Conservation (phyloP, 2,113 vertebrate species). For the Paradisaea rubra region DNA sequence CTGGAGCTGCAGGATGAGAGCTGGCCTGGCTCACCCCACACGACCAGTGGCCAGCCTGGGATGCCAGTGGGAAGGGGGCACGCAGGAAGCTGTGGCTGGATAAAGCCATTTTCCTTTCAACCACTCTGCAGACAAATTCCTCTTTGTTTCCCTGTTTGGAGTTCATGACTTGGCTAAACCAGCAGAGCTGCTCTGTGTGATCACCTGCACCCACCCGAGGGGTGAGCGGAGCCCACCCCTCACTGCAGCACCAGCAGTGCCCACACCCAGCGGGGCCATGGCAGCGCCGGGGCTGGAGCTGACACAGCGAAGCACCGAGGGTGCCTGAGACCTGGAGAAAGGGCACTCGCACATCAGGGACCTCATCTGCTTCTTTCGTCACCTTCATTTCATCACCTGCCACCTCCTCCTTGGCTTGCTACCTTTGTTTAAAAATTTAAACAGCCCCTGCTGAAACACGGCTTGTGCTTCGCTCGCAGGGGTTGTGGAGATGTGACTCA, state of each 20-base stretch:
- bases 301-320: background rate
- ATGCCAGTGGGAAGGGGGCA: background rate
- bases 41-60: background rate
- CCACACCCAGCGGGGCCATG: background rate
- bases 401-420: background rate
- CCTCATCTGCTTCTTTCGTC: background rate
- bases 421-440: background rate
- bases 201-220: background rate
- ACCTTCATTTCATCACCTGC: background rate
- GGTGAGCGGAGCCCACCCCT: background rate
- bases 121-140: background rate
- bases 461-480: accelerated
- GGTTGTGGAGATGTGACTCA: background rate
- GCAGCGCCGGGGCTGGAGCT: background rate
- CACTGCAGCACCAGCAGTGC: background rate
- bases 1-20: background rate
- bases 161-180: background rate
- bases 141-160: background rate
- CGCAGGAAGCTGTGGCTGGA: accelerated
- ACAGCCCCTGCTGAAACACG: background rate
- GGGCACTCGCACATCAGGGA: background rate
- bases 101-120: background rate
- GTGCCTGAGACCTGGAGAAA: background rate
- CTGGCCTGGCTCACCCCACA: background rate
- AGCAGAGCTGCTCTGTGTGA: background rate